Evolutionary conservation across 1,140 invertebrate species (phyloP).

Genomic region (Polypedilum vanderplanki): DNA sequence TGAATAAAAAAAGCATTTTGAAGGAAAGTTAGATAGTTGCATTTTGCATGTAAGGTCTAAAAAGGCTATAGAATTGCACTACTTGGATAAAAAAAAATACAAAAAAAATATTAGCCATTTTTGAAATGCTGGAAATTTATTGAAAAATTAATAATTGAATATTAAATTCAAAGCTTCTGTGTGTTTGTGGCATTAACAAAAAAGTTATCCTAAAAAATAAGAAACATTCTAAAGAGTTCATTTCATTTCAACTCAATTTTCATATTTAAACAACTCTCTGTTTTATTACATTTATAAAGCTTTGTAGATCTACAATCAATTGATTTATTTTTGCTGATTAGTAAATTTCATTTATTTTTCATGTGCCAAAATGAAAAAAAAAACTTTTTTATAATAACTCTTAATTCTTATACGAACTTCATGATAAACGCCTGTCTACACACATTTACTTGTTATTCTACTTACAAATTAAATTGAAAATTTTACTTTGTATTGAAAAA

Average conservation of each 20-base stretch:
- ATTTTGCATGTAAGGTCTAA: neutral
- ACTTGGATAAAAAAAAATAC: neutral
- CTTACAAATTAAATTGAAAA: no score
- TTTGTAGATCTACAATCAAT: no score
- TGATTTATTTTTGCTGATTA: no score
- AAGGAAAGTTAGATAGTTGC: neutral
- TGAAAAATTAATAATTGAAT: constrained; percentile 14
- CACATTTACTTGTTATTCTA: no score
- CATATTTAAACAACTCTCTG: no score
- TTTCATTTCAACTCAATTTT: neutral
- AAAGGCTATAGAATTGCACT: constrained; percentile 12
- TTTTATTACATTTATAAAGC: no score
- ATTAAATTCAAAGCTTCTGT: constrained; percentile 18
- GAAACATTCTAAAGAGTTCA: neutral
- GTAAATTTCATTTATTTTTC: no score
- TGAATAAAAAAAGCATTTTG: no score
- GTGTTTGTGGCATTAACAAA: constrained; percentile 5
- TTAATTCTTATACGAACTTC: no score
- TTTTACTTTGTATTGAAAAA: neutral
- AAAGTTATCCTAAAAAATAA: constrained; percentile 12
- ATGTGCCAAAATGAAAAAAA: no score
- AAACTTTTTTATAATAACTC: no score
- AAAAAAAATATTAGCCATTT: constrained; percentile 14
- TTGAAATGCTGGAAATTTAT: constrained; percentile 12
- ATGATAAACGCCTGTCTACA: no score